Evolutionary conservation across 1,140 invertebrate genomes (phyloP), one percentile per base, ranked within the genome.

Genomic region (Orussus abietinus): DNA sequence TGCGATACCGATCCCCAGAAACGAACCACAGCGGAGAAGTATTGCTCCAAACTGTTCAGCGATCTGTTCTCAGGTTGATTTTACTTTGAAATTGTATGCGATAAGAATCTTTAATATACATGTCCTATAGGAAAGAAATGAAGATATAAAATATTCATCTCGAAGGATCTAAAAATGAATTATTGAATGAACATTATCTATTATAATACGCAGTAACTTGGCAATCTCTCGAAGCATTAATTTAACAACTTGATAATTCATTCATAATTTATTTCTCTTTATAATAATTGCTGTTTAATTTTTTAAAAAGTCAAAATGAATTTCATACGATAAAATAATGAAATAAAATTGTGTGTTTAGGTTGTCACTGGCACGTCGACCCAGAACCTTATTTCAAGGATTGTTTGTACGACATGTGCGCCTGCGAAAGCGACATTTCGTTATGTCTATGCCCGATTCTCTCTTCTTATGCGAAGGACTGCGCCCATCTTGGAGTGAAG

Each of bases 381-480:
- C 84, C 87, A 2, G 78, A 83, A 25, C 70, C 79, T 9, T 92
- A 79, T 67, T 86, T 90, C 66, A 78, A 84, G 47, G 80, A 89
- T 61, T 95, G 92, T 64, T 56, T 90, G 44, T 91, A 86, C 66
- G 92, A 94, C 60, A 80, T 92, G 66, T 95, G 91, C 58, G 81
- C 86, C 9, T 94, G 90, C 64, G 78, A 81, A 35, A 69, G 72
- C 14, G 79, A 78, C 35, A 58, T 78, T 3, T 64, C 78, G 11
- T 74, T 77, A 14, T 94, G 90, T 58, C 74, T 92, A 31, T 94
- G 91, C 64, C 85, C 90, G 3, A 82, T 84, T 5, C 58, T 93
- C 2, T 80, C 85, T 0, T 79, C 84, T 29, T 94, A 93, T 65
- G 88, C 85, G 7, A 79, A 81, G 32, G 81, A 85, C 43, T 95